Evolutionary conservation across 1,140 invertebrate species (phyloP), one percentile per base, ranked within the genome.

Genomic region (Capitella teleta): DNA sequence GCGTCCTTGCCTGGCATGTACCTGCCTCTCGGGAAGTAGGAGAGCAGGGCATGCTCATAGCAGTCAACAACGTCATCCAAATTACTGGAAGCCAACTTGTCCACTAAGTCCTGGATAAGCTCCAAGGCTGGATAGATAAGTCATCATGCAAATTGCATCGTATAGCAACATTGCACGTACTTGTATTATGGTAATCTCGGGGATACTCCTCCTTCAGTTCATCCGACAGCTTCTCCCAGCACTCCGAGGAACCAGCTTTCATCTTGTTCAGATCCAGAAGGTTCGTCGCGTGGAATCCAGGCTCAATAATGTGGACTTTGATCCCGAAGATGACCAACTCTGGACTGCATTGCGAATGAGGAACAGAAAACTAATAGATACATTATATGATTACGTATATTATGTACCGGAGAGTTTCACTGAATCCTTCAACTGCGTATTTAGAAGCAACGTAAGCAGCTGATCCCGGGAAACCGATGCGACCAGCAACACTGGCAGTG

Each of bases 211-310:
- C 42, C 24, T 44, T 44, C 24, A 25, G 6, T 25, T 44, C 42
- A 3, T 19, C 21, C 16, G 42, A 21, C 24, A 24, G 12, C 16
- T 25, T n/a, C 6, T 44, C 5, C 42, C 42, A 44, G 4, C 5
- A 8, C 5, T 24, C 5, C 42, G 28, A 23, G 14, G 6, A 24
- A n/a, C 28, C 28, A 14, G 16, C 42, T n/a, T n/a, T n/a, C 6
- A 6, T 44, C 10, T 5, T 41, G 12, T 19, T 24, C 14, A 14
- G 4, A 26, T 49, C 32, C 14, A 24, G 45, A 41, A 49, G 45
- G 48, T 42, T 42, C 14, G 48, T 49, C 40, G n/a, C 28, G 34
- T 49, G 40, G 40, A 49, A 49, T 6, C 48, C 48, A 28, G 48
- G 48, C 28, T 49, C 48, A 8, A 49, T 49, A 3, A 42, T 25